phyloP scores from a whole-genome alignment of 1,140 invertebrate genomes.

The Trichogramma pretiosum region DNA sequence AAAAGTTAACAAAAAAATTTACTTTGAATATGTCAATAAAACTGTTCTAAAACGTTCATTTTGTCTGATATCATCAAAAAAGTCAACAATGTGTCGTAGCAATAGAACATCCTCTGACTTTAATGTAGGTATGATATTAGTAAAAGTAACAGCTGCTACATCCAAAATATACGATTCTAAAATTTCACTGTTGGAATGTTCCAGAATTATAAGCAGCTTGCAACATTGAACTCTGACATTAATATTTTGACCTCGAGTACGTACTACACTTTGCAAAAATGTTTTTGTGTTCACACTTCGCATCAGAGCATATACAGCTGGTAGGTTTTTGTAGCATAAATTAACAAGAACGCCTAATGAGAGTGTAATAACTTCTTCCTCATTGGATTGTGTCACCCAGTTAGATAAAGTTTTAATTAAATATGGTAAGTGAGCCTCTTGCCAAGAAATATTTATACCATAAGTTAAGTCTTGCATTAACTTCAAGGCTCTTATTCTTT shows the following conservation, averaged over 20 bases:
- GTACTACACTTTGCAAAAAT: constrained; percentile 49
- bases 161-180: constrained; percentile 44
- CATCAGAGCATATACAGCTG: constrained; percentile 57
- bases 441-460: constrained; percentile 62
- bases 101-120: constrained; percentile 40
- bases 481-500: constrained; percentile 39
- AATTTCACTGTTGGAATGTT: constrained; percentile 44
- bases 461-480: constrained; percentile 58
- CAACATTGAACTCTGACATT: constrained; percentile 45
- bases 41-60: constrained; percentile 31
- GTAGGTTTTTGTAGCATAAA: constrained; percentile 60
- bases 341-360: constrained; percentile 62
- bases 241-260: constrained; percentile 40
- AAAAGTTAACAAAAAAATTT: constrained; percentile 7
- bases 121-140: constrained; percentile 42
- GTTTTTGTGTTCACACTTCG: constrained; percentile 55
- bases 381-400: constrained; percentile 51
- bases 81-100: constrained; percentile 47
- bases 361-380: constrained; percentile 50
- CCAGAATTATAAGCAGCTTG: constrained; percentile 50
- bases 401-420: constrained; percentile 53
- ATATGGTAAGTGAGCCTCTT: constrained; percentile 55
- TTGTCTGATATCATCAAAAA: constrained; percentile 47
- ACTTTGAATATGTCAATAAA: constrained; percentile 24
- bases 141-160: constrained; percentile 45